Evolutionary conservation across 2,113 vertebrate genomes (phyloP).

Genomic region (Pleuronectes platessa): DNA sequence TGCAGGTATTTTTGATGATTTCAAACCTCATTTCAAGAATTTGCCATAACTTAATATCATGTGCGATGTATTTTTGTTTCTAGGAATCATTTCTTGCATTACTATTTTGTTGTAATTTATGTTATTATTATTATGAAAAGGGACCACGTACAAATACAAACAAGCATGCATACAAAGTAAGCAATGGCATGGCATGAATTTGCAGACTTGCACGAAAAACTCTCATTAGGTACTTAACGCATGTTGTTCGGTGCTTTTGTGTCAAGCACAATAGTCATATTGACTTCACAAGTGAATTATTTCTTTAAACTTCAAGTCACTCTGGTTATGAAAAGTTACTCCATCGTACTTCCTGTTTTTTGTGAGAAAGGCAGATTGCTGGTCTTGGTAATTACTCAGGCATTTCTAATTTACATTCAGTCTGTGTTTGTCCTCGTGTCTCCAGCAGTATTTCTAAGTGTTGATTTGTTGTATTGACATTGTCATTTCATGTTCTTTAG

Average conservation of each 20-base stretch:
- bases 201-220: constrained; percentile 51
- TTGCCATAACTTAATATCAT: not conserved
- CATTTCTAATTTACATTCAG: constrained; percentile 33
- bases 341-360: constrained; percentile 11
- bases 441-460: constrained; percentile 24
- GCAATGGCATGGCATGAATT: constrained; percentile 27
- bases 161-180: constrained; percentile 21
- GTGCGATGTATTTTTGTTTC: constrained; percentile 11
- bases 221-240: constrained; percentile 35
- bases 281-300: constrained; percentile 36
- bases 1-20: constrained; percentile 16
- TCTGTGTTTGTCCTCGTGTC: constrained; percentile 43
- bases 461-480: constrained; percentile 8
- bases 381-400: constrained; percentile 57
- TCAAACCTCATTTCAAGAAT: constrained; percentile 9
- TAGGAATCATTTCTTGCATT: constrained; percentile 21
- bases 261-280: constrained; percentile 30
- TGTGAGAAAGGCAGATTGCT: constrained; percentile 29
- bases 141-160: constrained; percentile 57
- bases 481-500: constrained; percentile 5
- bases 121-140: constrained; percentile 39
- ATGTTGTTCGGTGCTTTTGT: constrained; percentile 40
- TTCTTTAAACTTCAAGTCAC: constrained; percentile 23
- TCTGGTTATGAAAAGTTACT: constrained; percentile 13
- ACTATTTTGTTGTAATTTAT: constrained; percentile 40